Evolutionary conservation across 2,113 vertebrate genomes (phyloP), one percentile per base, ranked within the genome.

Genomic region (Limanda limanda): DNA sequence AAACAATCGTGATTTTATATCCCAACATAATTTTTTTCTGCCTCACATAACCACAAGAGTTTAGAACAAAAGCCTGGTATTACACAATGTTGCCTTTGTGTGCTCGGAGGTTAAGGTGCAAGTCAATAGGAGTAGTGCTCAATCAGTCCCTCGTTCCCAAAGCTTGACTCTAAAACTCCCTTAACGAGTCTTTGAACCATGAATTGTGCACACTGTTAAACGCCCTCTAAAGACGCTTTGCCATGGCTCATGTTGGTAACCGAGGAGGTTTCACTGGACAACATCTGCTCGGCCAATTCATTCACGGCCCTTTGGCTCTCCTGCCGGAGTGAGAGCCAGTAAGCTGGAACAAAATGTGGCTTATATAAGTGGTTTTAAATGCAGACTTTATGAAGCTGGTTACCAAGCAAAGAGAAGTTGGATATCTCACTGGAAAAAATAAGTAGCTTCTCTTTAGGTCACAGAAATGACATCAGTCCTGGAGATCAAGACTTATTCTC

Each of bases 231-330:
- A 31, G 45, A 56, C 23, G 40, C 17, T 56, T 78, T 68, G 68
- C 37, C 37, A 45, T 45, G n/a, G 42, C 64, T 84, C 55, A 7
- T 24, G 35, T 58, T 76, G 61, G 61, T 54, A 71, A 45, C 54
- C 18, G 25, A 25, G 37, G 27, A 62, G 56, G 73, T 78, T 87
- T 68, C 63, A 65, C 27, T 64, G 76, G 48, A 74, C 67, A 76
- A 83, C 88, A 88, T 90, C 83, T 87, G 86, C 75, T 88, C 76
- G 77, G 82, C 63, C 65, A 71, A 66, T 83, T 63, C 48, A 61
- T 59, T 76, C 74, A 55, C 54, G 59, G 76, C 74, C 66, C 48
- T 57, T 69, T 60, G 76, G 69, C 63, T 83, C 63, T 72, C 48
- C 59, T 45, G 56, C 51, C 27, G 67, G 20, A 68, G 13, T 40